phyloP scores from a whole-genome alignment of 2,797 vertebrate species.

The Heliangelus exortis region DNA sequence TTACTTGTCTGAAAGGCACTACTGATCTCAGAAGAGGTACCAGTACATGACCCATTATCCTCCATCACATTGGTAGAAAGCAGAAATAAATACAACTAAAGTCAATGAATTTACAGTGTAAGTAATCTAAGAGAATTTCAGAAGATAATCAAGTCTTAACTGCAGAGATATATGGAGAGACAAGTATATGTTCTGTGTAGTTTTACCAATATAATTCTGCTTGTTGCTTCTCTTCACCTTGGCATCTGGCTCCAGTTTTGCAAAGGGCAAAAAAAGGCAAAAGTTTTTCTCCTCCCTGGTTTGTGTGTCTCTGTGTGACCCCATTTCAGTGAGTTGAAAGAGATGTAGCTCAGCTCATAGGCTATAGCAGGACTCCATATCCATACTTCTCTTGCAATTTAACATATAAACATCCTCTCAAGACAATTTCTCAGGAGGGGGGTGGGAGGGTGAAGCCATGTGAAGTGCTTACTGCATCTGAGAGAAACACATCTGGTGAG shows the following conservation, averaged over 20 bases:
- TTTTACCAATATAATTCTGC: neutral
- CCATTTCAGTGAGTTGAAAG: slow-evolving; percentile 9
- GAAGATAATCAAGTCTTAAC: neutral
- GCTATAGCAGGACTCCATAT: neutral
- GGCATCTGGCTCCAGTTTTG: neutral
- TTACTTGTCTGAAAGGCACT: neutral
- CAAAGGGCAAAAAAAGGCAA: too few species aligned
- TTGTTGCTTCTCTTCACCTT: neutral
- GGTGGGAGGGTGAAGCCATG: neutral
- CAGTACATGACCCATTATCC: neutral
- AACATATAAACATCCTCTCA: slow-evolving; percentile 21
- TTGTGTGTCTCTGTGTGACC: neutral
- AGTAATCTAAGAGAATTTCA: neutral
- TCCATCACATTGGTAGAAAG: neutral
- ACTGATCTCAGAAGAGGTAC: neutral
- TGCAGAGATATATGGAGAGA: neutral
- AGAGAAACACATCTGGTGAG: slow-evolving; percentile 37
- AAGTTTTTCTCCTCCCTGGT: neutral
- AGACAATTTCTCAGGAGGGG: neutral
- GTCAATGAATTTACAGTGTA: neutral
- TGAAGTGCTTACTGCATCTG: slow-evolving; percentile 2
- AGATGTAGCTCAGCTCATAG: slow-evolving; percentile 9
- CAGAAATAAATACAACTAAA: neutral
- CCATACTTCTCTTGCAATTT: slow-evolving; percentile 1
- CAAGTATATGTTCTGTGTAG: neutral